Evolutionary conservation across 2,888 invertebrate genomes (phyloP).

Genomic region (Labia minor): DNA sequence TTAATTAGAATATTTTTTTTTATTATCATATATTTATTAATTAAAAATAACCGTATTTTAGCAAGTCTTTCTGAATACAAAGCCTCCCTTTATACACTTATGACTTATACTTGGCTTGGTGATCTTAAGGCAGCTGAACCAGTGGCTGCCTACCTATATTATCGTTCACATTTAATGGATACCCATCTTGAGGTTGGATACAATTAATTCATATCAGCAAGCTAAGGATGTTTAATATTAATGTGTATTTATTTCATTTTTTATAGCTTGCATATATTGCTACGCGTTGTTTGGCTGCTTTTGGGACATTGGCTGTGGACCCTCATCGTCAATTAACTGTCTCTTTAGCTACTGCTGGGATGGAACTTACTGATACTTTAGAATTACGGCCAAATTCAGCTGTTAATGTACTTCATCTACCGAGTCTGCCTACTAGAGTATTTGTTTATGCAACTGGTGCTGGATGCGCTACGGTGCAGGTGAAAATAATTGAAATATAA

Average conservation of each 20-base stretch:
- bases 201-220: too few relatives aligned
- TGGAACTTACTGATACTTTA: conserved; percentile 57
- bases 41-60: conserved; percentile 28
- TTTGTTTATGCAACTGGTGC: conserved; percentile 59
- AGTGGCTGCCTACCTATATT: conserved; percentile 52
- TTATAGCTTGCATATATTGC: conserved; percentile 39
- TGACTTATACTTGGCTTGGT: conserved; percentile 48
- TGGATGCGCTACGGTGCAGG: conserved; percentile 57
- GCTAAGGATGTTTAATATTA: too few relatives aligned
- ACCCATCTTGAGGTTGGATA: conserved; percentile 42
- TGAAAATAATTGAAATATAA: conserved; percentile 29
- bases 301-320: conserved; percentile 48
- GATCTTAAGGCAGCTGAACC: conserved; percentile 53
- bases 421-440: conserved; percentile 56
- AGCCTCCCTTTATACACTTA: conserved; percentile 48
- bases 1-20: background rate
- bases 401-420: conserved; percentile 45
- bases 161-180: conserved; percentile 53
- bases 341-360: conserved; percentile 56
- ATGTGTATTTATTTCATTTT: too few relatives aligned
- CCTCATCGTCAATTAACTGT: conserved; percentile 51
- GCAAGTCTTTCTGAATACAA: conserved; percentile 51
- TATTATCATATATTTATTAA: background rate
- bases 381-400: conserved; percentile 45
- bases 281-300: conserved; percentile 49